These are phyloP conservation scores for Macrosoma leucophasiata DNA, from an alignment of 2,888 invertebrate genomes.

Conservation along the genomic window DNA sequence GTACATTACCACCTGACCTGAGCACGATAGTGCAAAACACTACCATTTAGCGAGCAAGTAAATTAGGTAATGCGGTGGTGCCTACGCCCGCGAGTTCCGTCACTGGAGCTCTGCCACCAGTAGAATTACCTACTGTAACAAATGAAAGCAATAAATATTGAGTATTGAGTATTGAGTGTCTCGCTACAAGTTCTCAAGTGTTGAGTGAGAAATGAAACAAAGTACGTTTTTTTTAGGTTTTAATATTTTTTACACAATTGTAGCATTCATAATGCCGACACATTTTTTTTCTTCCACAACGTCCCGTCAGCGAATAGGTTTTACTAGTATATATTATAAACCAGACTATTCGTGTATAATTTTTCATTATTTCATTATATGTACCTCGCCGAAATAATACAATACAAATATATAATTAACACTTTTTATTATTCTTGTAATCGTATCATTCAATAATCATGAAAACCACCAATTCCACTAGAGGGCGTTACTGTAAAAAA, in stretches of 20 bases:
- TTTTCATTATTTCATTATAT: slow-evolving; percentile 44
- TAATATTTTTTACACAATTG: slow-evolving; percentile 78
- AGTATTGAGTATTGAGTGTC: too few species aligned
- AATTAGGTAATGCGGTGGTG: too few species aligned
- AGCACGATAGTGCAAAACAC: too few species aligned
- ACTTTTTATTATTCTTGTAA: slow-evolving; percentile 33
- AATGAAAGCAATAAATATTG: too few species aligned
- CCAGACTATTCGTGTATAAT: slow-evolving; percentile 41
- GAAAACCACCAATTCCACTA: too few species aligned
- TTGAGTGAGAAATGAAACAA: slow-evolving; percentile 56
- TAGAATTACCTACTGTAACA: too few species aligned
- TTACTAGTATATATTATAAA: slow-evolving; percentile 40
- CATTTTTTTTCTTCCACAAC: slow-evolving; percentile 46
- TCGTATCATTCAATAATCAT: slow-evolving; percentile 25
- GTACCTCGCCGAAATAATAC: slow-evolving; percentile 56
- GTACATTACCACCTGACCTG: too few species aligned
- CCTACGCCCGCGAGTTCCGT: too few species aligned
- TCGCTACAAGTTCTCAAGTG: too few species aligned
- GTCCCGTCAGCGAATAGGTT: slow-evolving; percentile 51
- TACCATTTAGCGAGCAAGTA: too few species aligned
- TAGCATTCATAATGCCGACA: slow-evolving; percentile 77
- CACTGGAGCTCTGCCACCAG: too few species aligned
- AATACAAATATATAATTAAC: slow-evolving; percentile 68
- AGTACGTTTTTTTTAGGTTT: slow-evolving; percentile 63
- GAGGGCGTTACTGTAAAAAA: too few species aligned